Evolutionary conservation across 1,140 invertebrate genomes (phyloP).

Genomic region (Chironomus tepperi): DNA sequence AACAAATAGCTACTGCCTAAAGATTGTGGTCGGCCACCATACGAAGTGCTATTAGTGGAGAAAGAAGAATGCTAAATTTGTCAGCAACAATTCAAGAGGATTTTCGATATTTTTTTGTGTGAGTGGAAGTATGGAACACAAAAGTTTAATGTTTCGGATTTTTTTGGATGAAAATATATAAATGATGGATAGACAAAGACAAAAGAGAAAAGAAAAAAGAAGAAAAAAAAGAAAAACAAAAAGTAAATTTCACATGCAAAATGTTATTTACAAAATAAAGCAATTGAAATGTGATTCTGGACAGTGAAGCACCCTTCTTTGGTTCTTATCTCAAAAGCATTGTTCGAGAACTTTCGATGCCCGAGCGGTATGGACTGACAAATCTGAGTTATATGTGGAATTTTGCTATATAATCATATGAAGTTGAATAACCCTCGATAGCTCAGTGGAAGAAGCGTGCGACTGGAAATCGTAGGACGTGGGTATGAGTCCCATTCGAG

Average conservation of each 20-base stretch:
- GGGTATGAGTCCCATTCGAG: no score
- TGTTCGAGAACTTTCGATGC: no score
- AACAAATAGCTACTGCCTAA: slow-evolving; percentile 39
- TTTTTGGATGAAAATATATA: background rate
- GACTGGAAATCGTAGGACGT: no score
- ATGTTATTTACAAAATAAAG: background rate
- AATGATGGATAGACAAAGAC: background rate
- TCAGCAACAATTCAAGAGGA: background rate
- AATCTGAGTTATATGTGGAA: no score
- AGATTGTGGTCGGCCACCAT: slow-evolving; percentile 29
- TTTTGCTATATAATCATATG: no score
- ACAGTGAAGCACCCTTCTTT: background rate
- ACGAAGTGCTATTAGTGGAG: slow-evolving; percentile 16
- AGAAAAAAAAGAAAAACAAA: background rate
- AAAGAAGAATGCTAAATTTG: slow-evolving; percentile 11
- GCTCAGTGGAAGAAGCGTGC: no score
- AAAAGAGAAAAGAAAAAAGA: background rate
- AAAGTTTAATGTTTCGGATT: no score
- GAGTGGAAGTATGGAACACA: no score
- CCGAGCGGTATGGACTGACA: no score
- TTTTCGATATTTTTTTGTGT: no score
- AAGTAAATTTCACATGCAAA: background rate
- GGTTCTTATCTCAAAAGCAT: no score
- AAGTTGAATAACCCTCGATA: no score
- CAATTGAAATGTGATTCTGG: background rate